Evolutionary conservation across 2,113 vertebrate species (phyloP), one percentile per base, ranked within the genome.

Genomic region (Neomonachus schauinslandi): DNA sequence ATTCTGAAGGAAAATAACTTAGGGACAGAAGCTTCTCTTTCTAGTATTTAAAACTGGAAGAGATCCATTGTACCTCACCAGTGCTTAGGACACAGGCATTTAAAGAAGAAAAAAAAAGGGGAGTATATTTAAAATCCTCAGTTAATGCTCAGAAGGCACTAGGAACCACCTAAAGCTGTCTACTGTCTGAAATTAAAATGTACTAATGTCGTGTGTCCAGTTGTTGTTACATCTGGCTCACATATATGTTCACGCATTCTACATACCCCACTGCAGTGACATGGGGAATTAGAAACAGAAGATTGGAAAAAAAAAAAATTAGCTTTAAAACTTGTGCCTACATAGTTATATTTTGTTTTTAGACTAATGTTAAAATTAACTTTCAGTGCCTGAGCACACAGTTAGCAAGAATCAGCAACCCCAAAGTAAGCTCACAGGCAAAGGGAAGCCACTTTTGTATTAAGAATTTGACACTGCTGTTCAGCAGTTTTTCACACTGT

Each of bases 341-440:
- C n/a, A 13, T 59, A 42, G 46, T 51, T 69, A 42, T 59, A 55
- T 74, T 93, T 89, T 95, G 77, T 77, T 85, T 96, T 87, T 80
- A 87, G 53, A 76, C 31, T 61, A 55, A 76, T 55, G 42, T 91
- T 94, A 87, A 92, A 95, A 83, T 96, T 94, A 87, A 96, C 82
- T 90, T 84, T 91, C 79, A 94, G 36, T 94, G 57, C 49, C 82
- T 90, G n/a, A 65, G 51, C 92, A 84, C 55, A 79, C 19, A 92
- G 94, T 94, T 57, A 93, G 74, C 59, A 84, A 96, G 57, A 98
- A 74, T 94, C 90, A 95, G 88, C 80, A 97, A 87, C 61, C 83
- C 51, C 74, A 63, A 74, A 92, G 84, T 65, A 92, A 84, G 55
- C 87, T 95, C 88, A 55, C 33, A 69, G 77, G 82, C 89, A 82